A percentile compares a stretch with the other conserved stretches of the same genome.
Evolutionary conservation across 2,113 vertebrate species (phyloP).

Genomic region (Chiloscyllium plagiosum): DNA sequence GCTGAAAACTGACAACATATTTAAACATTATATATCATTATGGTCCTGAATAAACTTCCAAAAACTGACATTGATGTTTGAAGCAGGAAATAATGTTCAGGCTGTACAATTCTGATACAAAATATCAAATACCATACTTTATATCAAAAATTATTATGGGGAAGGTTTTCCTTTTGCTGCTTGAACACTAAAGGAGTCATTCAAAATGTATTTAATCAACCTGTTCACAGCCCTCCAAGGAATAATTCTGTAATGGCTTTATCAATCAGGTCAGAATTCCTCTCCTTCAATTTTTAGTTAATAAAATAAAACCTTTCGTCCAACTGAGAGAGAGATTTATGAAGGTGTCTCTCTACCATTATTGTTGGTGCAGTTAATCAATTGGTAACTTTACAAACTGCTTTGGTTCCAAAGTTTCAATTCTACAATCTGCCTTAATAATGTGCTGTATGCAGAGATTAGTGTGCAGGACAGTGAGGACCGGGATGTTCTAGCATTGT

Average conservation of each 20-base stretch:
- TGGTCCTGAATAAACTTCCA: not conserved
- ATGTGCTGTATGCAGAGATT: too few relatives aligned
- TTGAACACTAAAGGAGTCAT: not conserved
- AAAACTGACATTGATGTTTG: not conserved
- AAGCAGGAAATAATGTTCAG: not conserved
- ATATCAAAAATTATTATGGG: not conserved
- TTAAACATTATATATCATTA: not conserved
- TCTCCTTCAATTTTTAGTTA: not conserved
- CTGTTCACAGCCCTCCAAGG: not conserved
- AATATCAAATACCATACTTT: not conserved
- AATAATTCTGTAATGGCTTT: not conserved
- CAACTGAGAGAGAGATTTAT: not conserved
- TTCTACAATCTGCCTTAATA: not conserved
- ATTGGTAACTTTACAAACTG: not conserved
- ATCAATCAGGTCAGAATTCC: not conserved
- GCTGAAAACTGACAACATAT: too few relatives aligned
- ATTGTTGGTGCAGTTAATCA: slow-evolving; percentile 1
- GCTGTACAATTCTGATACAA: not conserved
- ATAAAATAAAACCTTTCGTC: not conserved
- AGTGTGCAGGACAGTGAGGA: too few relatives aligned
- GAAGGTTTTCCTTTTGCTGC: not conserved
- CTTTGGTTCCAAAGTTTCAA: not conserved
- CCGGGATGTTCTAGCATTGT: too few relatives aligned
- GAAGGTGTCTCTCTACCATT: not conserved
- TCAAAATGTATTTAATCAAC: too few relatives aligned